These are phyloP conservation scores for Therioaphis trifolii DNA, from an alignment of 2,888 invertebrate genomes.

Conservation along the genomic window DNA sequence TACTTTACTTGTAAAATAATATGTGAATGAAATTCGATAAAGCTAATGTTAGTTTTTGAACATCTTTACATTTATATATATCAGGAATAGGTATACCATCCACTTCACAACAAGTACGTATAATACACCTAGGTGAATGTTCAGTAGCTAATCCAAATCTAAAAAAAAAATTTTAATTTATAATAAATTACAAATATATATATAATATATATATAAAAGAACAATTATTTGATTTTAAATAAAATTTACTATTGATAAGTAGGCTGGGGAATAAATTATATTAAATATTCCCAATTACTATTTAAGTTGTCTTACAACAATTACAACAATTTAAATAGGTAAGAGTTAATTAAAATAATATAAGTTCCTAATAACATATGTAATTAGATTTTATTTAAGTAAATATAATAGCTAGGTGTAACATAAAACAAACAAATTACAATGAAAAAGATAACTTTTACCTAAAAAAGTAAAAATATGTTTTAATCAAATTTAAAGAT, in stretches of 20 bases:
- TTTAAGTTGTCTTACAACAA: too few species aligned
- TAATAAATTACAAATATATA: too few species aligned
- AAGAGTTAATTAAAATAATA: too few species aligned
- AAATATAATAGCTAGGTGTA: too few species aligned
- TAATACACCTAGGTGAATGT: slow-evolving; percentile 86
- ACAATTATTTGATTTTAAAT: too few species aligned
- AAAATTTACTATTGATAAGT: too few species aligned
- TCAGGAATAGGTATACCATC: slow-evolving; percentile 74
- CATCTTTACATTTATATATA: slow-evolving; percentile 75
- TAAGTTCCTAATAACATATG: too few species aligned
- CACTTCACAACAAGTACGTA: slow-evolving; percentile 79
- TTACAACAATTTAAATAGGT: too few species aligned
- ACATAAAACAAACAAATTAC: neutral
- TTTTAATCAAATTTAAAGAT: neutral
- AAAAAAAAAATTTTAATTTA: slow-evolving; percentile 64
- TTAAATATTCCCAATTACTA: too few species aligned
- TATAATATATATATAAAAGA: too few species aligned
- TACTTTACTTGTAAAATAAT: slow-evolving; percentile 84
- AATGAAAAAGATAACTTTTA: neutral
- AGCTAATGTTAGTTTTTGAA: slow-evolving; percentile 83
- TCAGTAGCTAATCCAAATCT: slow-evolving; percentile 95
- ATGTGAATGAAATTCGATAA: slow-evolving; percentile 88
- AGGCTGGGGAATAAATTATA: too few species aligned
- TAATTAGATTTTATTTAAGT: too few species aligned
- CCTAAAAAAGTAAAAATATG: neutral